A percentile compares a stretch with the other conserved stretches of the same genome.
Conservation (phyloP, 2,888 invertebrate species). For the Agrotis segetum region DNA sequence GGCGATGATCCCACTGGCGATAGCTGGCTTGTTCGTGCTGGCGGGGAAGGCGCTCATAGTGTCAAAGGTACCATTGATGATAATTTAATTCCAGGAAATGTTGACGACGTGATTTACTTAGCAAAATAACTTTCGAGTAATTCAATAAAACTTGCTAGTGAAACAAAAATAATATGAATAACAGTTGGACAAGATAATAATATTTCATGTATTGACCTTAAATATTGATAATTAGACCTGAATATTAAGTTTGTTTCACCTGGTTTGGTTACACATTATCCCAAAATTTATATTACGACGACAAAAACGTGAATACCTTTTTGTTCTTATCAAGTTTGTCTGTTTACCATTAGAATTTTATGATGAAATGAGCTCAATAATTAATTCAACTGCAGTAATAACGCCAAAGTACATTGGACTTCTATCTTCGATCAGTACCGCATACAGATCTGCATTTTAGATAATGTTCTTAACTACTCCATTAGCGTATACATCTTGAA, state of each 20-base stretch:
- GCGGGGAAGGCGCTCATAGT: conserved; percentile 97
- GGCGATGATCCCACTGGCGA: conserved; percentile 94
- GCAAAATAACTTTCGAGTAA: not conserved
- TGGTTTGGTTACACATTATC: too few species aligned
- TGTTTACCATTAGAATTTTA: too few species aligned
- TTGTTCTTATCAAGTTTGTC: too few species aligned
- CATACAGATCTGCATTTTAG: not conserved
- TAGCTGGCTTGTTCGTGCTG: conserved; percentile 95
- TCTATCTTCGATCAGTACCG: not conserved
- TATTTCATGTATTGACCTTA: too few species aligned
- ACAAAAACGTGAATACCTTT: too few species aligned
- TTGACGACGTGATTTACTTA: not conserved
- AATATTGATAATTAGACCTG: not conserved
- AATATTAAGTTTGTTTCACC: not conserved
- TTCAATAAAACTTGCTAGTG: not conserved
- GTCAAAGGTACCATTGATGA: conserved; percentile 86
- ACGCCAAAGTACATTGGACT: not conserved
- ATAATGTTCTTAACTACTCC: not conserved
- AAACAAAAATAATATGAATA: not conserved
- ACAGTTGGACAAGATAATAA: too few species aligned
- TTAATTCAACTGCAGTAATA: not conserved
- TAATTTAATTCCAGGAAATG: not conserved
- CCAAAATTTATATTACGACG: too few species aligned
- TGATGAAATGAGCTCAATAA: not conserved
- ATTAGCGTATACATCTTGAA: conserved; percentile 11